A percentile compares a stretch with the other conserved stretches of the same genome.
phyloP scores from a whole-genome alignment of 2,113 vertebrate genomes.

The Podilymbus podiceps region DNA sequence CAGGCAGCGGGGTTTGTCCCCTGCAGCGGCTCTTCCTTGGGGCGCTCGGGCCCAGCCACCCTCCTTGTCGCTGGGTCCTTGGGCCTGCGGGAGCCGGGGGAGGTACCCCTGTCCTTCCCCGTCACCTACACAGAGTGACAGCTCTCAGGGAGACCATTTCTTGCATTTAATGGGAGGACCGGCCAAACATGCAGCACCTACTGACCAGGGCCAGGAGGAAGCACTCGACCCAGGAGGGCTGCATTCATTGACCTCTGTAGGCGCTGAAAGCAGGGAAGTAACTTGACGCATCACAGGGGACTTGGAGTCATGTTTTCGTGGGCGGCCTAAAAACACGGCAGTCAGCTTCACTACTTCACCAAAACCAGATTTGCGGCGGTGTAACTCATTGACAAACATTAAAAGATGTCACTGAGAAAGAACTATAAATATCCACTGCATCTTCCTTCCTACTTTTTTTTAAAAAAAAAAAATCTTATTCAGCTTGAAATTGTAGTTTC shows the following conservation, averaged over 20 bases:
- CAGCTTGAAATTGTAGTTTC: background rate
- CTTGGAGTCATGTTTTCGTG: fast-evolving
- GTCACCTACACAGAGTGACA: slow-evolving; percentile 20
- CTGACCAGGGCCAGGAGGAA: background rate
- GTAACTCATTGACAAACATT: background rate
- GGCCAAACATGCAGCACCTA: background rate
- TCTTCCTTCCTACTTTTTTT: background rate
- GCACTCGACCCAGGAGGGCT: background rate
- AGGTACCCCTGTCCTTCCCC: background rate
- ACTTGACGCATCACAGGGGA: background rate
- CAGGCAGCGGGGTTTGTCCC: background rate
- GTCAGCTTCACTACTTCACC: background rate
- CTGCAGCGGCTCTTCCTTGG: background rate
- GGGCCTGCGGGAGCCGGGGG: background rate
- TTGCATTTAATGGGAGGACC: background rate
- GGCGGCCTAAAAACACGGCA: background rate
- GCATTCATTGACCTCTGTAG: slow-evolving; percentile 32
- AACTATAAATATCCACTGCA: background rate
- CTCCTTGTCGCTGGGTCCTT: background rate
- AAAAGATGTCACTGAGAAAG: background rate
- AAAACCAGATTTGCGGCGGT: background rate
- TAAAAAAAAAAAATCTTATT: too few relatives aligned
- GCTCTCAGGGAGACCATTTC: background rate
- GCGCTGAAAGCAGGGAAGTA: background rate
- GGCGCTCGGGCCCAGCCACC: background rate